A percentile compares a stretch with the other conserved stretches of the same genome.
phyloP scores from a whole-genome alignment of 1,140 invertebrate genomes.

The Temnothorax curvispinosus region DNA sequence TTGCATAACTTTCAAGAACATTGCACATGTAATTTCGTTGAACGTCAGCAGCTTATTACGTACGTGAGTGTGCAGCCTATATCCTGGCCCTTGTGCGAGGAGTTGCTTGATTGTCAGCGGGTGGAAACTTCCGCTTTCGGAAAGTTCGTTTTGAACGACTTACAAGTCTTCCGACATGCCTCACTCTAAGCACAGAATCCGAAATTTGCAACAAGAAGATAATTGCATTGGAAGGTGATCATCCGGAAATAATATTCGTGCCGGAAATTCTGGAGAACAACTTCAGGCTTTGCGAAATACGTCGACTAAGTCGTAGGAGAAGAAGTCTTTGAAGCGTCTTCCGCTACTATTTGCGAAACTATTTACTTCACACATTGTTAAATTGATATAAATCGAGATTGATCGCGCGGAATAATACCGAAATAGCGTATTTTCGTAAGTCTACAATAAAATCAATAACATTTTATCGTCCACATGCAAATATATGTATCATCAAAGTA shows the following conservation, averaged over 20 bases:
- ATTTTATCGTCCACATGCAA: background rate
- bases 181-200: background rate
- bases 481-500: background rate
- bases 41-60: slow-evolving; percentile 3
- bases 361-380: background rate
- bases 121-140: slow-evolving; percentile 33
- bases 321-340: background rate
- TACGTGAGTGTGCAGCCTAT: background rate
- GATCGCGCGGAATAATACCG: background rate
- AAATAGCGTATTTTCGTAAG: background rate
- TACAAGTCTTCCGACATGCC: background rate
- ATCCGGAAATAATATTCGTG: slow-evolving; percentile 41
- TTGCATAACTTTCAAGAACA: slow-evolving; percentile 1
- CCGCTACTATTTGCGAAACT: background rate
- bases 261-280: background rate
- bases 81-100: slow-evolving; percentile 1
- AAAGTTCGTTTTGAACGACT: slow-evolving; percentile 39
- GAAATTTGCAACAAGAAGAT: slow-evolving; percentile 12
- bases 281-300: background rate
- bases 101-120: slow-evolving; percentile 32
- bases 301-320: background rate
- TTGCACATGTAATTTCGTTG: background rate
- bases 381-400: background rate
- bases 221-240: slow-evolving; percentile 37
- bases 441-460: background rate